Evolutionary conservation across 2,888 invertebrate genomes (phyloP).

Genomic region (Dorcus parallelipipedus): DNA sequence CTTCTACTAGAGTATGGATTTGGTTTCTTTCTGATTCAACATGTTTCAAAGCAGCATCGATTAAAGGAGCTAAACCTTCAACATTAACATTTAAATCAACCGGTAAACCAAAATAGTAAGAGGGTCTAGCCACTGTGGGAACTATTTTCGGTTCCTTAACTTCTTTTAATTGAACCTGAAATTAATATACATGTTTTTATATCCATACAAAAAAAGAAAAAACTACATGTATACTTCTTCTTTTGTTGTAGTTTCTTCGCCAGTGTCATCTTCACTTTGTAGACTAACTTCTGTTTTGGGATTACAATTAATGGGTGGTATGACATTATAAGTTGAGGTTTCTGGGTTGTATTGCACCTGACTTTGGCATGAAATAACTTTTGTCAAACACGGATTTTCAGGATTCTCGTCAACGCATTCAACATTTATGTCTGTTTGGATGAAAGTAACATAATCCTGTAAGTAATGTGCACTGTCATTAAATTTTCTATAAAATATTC

Average conservation of each 20-base stretch:
- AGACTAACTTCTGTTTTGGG: conserved; percentile 24
- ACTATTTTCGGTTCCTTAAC: too few relatives aligned
- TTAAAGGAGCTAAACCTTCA: conserved; percentile 52
- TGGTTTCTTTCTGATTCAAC: conserved; percentile 40
- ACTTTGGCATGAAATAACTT: conserved; percentile 33
- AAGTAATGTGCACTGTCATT: conserved; percentile 6
- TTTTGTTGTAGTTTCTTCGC: neutral
- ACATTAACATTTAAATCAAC: conserved; percentile 53
- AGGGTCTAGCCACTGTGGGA: too few relatives aligned
- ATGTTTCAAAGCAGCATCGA: conserved; percentile 52
- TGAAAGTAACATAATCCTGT: conserved; percentile 30
- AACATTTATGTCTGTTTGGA: conserved; percentile 33
- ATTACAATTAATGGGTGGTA: conserved; percentile 34
- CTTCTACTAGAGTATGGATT: conserved; percentile 48
- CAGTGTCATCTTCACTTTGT: conserved; percentile 10
- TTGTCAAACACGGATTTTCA: conserved; percentile 31
- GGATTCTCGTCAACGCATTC: conserved; percentile 31
- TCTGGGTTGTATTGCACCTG: conserved; percentile 28
- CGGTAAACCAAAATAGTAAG: conserved; percentile 47
- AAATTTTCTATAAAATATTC: too few relatives aligned
- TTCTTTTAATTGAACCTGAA: too few relatives aligned
- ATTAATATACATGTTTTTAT: too few relatives aligned
- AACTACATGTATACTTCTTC: too few relatives aligned
- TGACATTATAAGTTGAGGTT: conserved; percentile 27
- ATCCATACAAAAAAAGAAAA: too few relatives aligned